A percentile compares a stretch with the other conserved stretches of the same genome.
These are phyloP conservation scores for Sigmodon hispidus DNA, from an alignment of 2,113 vertebrate species.

Conservation along the genomic window DNA sequence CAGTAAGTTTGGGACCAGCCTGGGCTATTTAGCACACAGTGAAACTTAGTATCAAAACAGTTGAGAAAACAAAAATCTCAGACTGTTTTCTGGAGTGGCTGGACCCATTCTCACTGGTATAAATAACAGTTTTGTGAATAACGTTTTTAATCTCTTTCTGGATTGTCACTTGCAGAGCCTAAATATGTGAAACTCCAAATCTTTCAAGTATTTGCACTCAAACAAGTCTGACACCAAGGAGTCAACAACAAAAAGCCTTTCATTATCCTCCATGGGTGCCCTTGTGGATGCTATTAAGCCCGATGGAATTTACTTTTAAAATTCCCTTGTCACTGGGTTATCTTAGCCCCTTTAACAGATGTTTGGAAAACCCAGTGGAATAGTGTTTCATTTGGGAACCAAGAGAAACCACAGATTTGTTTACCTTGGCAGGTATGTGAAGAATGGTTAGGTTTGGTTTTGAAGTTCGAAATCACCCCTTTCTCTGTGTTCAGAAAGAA, in stretches of 20 bases:
- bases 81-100: not conserved
- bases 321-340: not conserved
- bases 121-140: not conserved
- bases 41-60: not conserved
- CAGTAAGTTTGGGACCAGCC: not conserved
- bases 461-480: not conserved
- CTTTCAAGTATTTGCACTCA: not conserved
- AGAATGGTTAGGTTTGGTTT: not conserved
- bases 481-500: not conserved
- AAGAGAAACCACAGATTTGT: not conserved
- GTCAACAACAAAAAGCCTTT: not conserved
- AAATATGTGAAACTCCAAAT: not conserved
- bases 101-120: not conserved
- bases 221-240: not conserved
- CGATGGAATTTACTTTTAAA: not conserved
- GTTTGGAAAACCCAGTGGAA: not conserved
- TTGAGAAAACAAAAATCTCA: not conserved
- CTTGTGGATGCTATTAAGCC: not conserved
- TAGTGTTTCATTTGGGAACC: not conserved
- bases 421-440: not conserved
- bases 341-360: not conserved
- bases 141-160: not conserved
- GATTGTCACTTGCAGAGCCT: not conserved
- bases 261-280: not conserved
- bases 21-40: not conserved